Evolutionary conservation across 2,797 vertebrate genomes (phyloP), one percentile per base, ranked within the genome.

Genomic region (Cuculus canorus): DNA sequence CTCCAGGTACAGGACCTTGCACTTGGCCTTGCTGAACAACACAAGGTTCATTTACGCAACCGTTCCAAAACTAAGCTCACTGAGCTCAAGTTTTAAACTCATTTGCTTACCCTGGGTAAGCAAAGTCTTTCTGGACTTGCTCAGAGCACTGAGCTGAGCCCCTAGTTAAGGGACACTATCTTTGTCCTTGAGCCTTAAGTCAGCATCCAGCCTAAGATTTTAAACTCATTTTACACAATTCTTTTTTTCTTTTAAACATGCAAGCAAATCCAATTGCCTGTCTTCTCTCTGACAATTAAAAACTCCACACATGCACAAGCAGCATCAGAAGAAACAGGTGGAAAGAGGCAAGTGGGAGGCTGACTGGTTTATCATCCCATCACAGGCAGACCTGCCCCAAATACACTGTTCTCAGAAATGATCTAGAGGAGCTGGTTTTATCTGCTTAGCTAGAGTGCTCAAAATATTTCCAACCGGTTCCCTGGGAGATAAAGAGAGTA

Each of bases 391-490:
- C 9, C 30, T 82, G 60, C n/a, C 57, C 30, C 39, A 80, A 82
- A 84, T 4, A 32, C 59, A 84, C n/a, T 43, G 18, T 50, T 41
- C 35, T 76, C 56, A 60, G 59, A 59, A 84, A 60, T 15, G 3
- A 70, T 24, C 45, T 9, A 30, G 15, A 81, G 5, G 6, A 83
- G 10, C 9, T 79, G 48, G 1, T 60, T 83, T 71, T 75, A 6
- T 54, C 57, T 77, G 71, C 50, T 71, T 33, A 61, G 15, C n/a
- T 59, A 84, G 17, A 81, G 8, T 2, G 0, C 30, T 52, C 85
- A 63, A 82, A 88, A 53, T 86, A 86, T 76, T 94, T 90, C 90
- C 50, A 90, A 59, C 28, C 21, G 65, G 73, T 39, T 95, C 14
- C 60, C 70, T 45, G 21, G 23, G 83, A 94, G 61, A 89, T 56